Conservation (phyloP, 2,113 vertebrate genomes). For the Leptobrachium leishanense region DNA sequence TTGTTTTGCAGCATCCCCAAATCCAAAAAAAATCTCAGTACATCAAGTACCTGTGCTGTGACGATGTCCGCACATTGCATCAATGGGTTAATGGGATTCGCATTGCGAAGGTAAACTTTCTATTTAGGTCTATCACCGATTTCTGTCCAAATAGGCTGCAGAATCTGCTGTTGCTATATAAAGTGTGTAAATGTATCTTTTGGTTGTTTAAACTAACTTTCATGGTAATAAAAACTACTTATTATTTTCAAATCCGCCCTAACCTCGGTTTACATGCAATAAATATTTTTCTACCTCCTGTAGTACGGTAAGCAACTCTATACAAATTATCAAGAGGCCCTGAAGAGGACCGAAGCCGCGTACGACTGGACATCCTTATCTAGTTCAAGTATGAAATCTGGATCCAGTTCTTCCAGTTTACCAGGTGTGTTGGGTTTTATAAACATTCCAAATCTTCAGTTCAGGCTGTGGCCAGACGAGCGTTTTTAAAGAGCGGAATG, state of each 20-base stretch:
- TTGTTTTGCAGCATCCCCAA: slow-evolving; percentile 83
- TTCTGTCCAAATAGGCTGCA: no score
- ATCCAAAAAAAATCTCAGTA: slow-evolving; percentile 99
- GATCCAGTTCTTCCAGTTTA: slow-evolving; percentile 91
- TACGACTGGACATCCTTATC: slow-evolving; percentile 97
- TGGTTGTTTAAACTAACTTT: not conserved
- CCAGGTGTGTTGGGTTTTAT: slow-evolving; percentile 72
- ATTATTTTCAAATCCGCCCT: not conserved
- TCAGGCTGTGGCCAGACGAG: no score
- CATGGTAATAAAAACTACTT: no score
- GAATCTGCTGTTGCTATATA: no score
- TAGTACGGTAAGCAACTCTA: slow-evolving; percentile 95
- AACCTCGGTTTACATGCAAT: not conserved
- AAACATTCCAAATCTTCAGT: not conserved
- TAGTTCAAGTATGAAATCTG: slow-evolving; percentile 93
- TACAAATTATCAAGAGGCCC: slow-evolving; percentile 91
- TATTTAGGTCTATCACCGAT: no score
- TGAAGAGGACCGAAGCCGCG: slow-evolving; percentile 91
- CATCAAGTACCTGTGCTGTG: slow-evolving; percentile 96
- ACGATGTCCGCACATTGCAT: slow-evolving; percentile 92
- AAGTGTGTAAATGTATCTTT: not conserved
- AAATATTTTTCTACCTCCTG: not conserved
- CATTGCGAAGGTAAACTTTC: slow-evolving; percentile 84
- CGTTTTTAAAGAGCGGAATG: no score
- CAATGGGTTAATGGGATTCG: slow-evolving; percentile 96